Base-by-base conservation (phyloP, 2,113 vertebrate genomes). In the Grantiella picta region DNA sequence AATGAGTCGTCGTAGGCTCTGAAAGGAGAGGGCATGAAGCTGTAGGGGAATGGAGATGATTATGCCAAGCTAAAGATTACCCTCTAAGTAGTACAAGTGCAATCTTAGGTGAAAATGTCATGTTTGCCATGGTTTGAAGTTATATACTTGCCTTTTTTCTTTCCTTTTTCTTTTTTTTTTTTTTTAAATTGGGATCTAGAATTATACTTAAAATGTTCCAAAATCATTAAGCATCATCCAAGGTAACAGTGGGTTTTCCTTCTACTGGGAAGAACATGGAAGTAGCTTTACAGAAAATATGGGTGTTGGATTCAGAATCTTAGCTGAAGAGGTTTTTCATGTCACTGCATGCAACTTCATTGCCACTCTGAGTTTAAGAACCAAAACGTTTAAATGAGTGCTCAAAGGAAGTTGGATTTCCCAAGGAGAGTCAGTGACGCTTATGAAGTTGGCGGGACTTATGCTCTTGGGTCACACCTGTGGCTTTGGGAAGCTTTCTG, bases 361-460 rank as follows among this genome's bases (percentile, higher is more conserved):
- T 93, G 92, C 83, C 92, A 94, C 91, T 96, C 94, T 90, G 60
- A 91, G 85, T 76, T 92, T 94, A 95, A 95, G 83, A 96, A 89
- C 64, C 44, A 83, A 83, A 93, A 77, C 2, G 2, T 71, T 86
- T 59, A 49, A 94, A 86, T 35, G 89, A 95, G 89, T 80, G 86
- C 72, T 92, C 80, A 84, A 95, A 96, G 93, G 84, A 91, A 92
- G 83, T 75, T 95, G 86, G 65, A 65, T 78, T 95, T 90, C 57
- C 50, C 86, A 82, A 44, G 76, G 45, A 77, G 82, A 90, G 75
- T 80, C 92, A 95, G 94, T 94, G 91, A 89, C 33, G 0, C 63
- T 92, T 93, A 63, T 90, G 95, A 90, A 83, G 64, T 27, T 95
- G 88, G 60, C 24, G 7, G 88, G 77, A 89, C 64, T 93, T 33